Conservation (phyloP, 2,113 vertebrate species). For the Columba livia region DNA sequence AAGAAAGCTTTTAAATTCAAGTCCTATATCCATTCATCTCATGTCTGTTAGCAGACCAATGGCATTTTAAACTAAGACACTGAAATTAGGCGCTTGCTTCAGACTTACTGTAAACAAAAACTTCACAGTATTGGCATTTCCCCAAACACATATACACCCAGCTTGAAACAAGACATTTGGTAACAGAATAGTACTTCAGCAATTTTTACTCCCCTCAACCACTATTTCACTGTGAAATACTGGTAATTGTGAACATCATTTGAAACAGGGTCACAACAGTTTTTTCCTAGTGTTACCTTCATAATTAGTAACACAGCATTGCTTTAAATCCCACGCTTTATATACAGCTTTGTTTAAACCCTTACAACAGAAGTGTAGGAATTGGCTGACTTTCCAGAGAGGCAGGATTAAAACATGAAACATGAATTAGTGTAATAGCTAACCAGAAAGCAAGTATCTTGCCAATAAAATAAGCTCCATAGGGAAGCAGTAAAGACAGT, state of each 20-base stretch:
- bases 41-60: not conserved
- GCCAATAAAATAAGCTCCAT: not conserved
- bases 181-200: not conserved
- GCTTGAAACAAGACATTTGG: not conserved
- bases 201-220: not conserved
- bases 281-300: constrained; percentile 10
- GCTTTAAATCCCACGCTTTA: constrained; percentile 31
- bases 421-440: not conserved
- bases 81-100: not conserved
- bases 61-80: not conserved
- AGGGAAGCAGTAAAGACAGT: not conserved
- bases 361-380: constrained; percentile 9
- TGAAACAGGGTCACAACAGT: not conserved
- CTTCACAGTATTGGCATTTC: not conserved
- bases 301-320: constrained; percentile 24
- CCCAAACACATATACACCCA: not conserved
- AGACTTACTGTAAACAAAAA: not conserved
- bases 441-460: not conserved
- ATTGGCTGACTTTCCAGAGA: constrained; percentile 26
- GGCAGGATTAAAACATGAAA: constrained; percentile 43
- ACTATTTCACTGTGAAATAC: not conserved
- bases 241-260: not conserved
- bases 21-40: not conserved
- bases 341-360: not conserved
- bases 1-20: not conserved